Evolutionary conservation across 2,888 invertebrate genomes (phyloP).

Genomic region (Spilosoma lubricipeda): DNA sequence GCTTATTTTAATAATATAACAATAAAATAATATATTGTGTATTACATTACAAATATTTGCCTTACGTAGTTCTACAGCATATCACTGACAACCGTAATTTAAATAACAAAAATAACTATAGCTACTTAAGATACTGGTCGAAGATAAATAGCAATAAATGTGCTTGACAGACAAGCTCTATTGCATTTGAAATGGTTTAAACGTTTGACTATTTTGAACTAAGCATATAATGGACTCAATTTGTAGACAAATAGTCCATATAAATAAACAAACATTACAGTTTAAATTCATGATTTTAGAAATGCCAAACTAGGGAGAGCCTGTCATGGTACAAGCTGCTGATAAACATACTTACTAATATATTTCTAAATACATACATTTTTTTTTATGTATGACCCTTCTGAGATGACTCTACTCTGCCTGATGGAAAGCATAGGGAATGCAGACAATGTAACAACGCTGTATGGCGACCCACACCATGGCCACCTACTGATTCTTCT

Average conservation of each 20-base stretch:
- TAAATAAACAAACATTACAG: neutral
- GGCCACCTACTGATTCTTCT: too few relatives aligned
- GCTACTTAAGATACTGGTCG: constrained; percentile 28
- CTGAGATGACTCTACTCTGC: too few relatives aligned
- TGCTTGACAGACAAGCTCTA: neutral
- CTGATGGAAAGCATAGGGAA: too few relatives aligned
- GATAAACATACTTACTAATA: too few relatives aligned
- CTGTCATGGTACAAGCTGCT: too few relatives aligned
- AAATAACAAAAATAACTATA: constrained; percentile 27
- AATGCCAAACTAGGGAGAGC: too few relatives aligned
- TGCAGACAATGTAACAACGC: too few relatives aligned
- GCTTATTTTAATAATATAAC: too few relatives aligned
- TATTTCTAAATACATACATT: too few relatives aligned
- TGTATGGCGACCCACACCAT: too few relatives aligned
- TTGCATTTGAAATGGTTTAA: neutral
- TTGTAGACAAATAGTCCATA: neutral
- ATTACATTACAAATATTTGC: neutral
- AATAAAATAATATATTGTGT: neutral
- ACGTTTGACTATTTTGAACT: neutral
- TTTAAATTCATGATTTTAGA: neutral
- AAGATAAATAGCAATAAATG: constrained; percentile 2
- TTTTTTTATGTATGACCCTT: too few relatives aligned
- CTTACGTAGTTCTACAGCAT: neutral
- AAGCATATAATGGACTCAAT: neutral
- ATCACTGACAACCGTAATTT: neutral